A percentile compares a stretch with the other conserved stretches of the same genome.
Evolutionary conservation across 2,888 invertebrate genomes (phyloP).

Genomic region (Trisateles emortualis): DNA sequence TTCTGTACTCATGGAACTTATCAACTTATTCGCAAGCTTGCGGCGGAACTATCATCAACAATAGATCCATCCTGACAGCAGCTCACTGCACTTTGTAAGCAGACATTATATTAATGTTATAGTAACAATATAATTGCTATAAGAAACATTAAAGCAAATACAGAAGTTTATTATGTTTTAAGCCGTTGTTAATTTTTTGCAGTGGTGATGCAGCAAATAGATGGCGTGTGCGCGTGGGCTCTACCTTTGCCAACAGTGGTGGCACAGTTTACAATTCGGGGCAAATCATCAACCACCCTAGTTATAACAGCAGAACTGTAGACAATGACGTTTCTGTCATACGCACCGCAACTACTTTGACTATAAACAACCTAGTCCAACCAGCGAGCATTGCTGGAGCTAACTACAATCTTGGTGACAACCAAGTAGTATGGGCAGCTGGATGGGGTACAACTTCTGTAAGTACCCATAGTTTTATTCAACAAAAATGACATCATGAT

Average conservation of each 20-base stretch:
- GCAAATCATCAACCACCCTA: constrained; percentile 45
- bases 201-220: constrained; percentile 45
- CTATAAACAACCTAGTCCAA: constrained; percentile 20
- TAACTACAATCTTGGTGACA: constrained; percentile 55
- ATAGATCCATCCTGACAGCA: constrained; percentile 55
- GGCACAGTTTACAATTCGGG: constrained; percentile 45
- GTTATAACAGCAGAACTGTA: constrained; percentile 30
- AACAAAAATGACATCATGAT: not conserved
- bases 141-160: too few species aligned
- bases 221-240: constrained; percentile 51
- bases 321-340: constrained; percentile 60
- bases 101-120: not conserved
- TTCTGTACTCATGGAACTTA: constrained; percentile 45
- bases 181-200: constrained; percentile 3
- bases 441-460: constrained; percentile 9
- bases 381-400: constrained; percentile 51
- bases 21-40: constrained; percentile 51
- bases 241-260: constrained; percentile 54
- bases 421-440: constrained; percentile 52
- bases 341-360: constrained; percentile 34
- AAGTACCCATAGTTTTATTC: not conserved
- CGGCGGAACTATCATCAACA: constrained; percentile 56
- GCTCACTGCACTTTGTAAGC: constrained; percentile 35
- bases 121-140: not conserved
- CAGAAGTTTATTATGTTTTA: too few species aligned